phyloP scores from a whole-genome alignment of 2,797 vertebrate genomes.

The Pseudochaenichthys georgianus region DNA sequence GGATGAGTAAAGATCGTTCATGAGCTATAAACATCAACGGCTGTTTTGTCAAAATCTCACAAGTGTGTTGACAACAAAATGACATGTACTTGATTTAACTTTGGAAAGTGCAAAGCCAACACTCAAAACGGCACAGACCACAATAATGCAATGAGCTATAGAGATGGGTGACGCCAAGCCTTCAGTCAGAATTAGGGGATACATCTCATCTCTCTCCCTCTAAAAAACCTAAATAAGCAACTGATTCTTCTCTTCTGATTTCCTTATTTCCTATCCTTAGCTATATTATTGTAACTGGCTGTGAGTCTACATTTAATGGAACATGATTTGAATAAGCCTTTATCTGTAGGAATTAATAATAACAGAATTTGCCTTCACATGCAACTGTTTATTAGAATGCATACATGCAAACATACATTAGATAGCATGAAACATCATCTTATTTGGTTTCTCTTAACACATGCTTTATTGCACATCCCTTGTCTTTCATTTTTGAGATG shows the following conservation, averaged over 20 bases:
- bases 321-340: background rate
- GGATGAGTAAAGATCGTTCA: conserved; percentile 32
- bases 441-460: background rate
- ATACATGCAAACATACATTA: conserved; percentile 11
- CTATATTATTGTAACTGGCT: background rate
- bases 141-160: conserved; percentile 63
- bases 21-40: conserved; percentile 12
- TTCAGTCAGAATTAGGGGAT: conserved; percentile 69
- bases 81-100: conserved; percentile 40
- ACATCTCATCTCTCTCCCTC: conserved; percentile 48
- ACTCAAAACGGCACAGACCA: conserved; percentile 29
- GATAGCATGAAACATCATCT: background rate
- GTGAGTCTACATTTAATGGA: conserved; percentile 17
- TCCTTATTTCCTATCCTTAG: background rate
- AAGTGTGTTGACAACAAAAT: conserved; percentile 45
- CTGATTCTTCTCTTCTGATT: conserved; percentile 7
- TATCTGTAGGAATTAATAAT: background rate
- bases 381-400: background rate
- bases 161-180: conserved; percentile 45
- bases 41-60: conserved; percentile 30
- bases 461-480: background rate
- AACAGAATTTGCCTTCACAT: background rate
- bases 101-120: conserved; percentile 32
- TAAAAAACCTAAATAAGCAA: conserved; percentile 48
- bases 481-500: background rate